Conservation (phyloP, 1,140 invertebrate species). For the Trinorchestia longiramus region DNA sequence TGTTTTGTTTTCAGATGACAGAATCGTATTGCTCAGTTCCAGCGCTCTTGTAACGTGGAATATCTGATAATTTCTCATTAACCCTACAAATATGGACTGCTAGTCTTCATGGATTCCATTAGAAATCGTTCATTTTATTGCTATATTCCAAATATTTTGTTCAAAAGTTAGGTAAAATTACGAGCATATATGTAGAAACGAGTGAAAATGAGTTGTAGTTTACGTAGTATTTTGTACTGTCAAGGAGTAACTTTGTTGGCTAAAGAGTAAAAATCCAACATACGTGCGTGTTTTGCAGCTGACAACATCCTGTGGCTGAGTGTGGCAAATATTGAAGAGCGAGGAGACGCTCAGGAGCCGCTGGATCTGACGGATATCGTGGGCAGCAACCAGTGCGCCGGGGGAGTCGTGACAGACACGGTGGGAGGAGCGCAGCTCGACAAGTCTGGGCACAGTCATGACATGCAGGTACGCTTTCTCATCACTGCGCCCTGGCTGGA, state of each 20-base stretch:
- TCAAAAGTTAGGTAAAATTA: too few relatives aligned
- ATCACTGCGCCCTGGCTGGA: too few relatives aligned
- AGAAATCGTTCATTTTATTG: too few relatives aligned
- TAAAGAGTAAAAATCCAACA: too few relatives aligned
- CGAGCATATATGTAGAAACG: too few relatives aligned
- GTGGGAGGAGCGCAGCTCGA: constrained; percentile 81
- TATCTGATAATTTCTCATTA: background rate
- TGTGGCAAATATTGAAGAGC: constrained; percentile 91
- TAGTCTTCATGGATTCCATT: too few relatives aligned
- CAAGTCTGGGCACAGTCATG: constrained; percentile 65
- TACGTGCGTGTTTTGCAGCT: constrained; percentile 67
- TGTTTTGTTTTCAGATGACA: too few relatives aligned
- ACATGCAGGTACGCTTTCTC: constrained; percentile 46
- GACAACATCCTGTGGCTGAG: constrained; percentile 97
- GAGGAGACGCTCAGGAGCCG: constrained; percentile 73
- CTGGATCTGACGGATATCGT: constrained; percentile 88
- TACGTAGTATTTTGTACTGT: too few relatives aligned
- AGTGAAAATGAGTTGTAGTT: too few relatives aligned
- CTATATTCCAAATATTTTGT: too few relatives aligned
- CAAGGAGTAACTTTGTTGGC: too few relatives aligned
- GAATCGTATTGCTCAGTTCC: background rate
- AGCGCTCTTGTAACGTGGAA: background rate
- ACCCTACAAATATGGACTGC: too few relatives aligned
- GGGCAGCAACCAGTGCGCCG: constrained; percentile 94
- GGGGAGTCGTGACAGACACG: constrained; percentile 92